Evolutionary conservation across 92 coral and sea anemone species (phyloP), one percentile per base, ranked within the genome.

Genomic region (Heliopora coerulea): DNA sequence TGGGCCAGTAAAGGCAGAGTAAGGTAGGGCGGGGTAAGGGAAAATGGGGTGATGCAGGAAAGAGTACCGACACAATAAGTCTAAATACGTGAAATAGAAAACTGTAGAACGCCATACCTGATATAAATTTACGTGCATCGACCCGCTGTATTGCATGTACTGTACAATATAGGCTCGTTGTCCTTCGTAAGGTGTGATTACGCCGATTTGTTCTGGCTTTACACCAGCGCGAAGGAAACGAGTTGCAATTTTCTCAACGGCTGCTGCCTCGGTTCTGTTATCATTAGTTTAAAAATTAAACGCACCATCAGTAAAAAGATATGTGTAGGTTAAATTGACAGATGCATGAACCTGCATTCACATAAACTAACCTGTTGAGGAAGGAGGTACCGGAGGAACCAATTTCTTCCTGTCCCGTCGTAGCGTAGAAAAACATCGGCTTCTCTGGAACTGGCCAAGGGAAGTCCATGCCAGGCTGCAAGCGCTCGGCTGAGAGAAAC

Each of bases 91-190:
- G 6, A 65, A 2, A 5, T 18, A 14, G n/a, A 23, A 40, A 13
- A 46, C 14, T 6, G 52, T 37, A 37, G 12, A 37, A 37, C 42
- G 12, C 42, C 57, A 78, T 72, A 93, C 98, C 95, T 90, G 73
- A 72, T 93, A 93, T 12, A 93, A 79, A 60, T 90, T 93, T 64
- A 96, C 98, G 68, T 93, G 98, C 59, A 93, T 91, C 0, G 98
- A 93, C 24, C 98, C 98, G 69, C 98, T 93, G 80, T 83, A 93
- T 73, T 93, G 98, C 98, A 93, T 93, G 88, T 93, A 93, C 88
- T 93, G 98, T 24, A 93, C 98, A 64, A 93, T 79, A 63, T 93
- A 93, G 14, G 98, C 98, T 57, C 98, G 85, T 64, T 93, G 98
- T 9, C 98, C 98, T 65, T 93, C 98, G 42, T 93, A 93, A 7